Base-by-base conservation (phyloP, 2,797 vertebrate genomes). In the Gymnothorax reevesii region DNA sequence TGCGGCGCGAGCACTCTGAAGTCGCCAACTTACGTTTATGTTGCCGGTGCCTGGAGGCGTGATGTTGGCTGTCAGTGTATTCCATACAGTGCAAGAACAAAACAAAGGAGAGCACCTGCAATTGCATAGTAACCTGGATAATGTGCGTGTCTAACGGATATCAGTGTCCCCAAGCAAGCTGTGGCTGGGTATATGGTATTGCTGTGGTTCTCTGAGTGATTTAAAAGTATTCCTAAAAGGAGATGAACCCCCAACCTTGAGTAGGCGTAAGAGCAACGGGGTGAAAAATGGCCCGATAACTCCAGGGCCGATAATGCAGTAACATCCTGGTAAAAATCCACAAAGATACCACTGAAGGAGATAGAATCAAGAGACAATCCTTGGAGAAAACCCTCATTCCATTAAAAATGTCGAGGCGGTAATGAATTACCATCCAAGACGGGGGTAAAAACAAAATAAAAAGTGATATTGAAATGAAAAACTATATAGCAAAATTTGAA, bases 41-140 rank as follows among this genome's bases (percentile, higher is more conserved):
- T 92, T 95, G 97, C 96, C 97, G 97, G 95, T 98, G 97, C 94
- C 97, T 96, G 94, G 97, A 96, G 96, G 97, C 95, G 94, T 98
- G 96, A 94, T 97, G 96, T 95, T 98, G 98, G 97, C 97, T 97
- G 95, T 96, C 96, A 96, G 97, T 97, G 97, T 97, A 97, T 96
- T 99, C 98, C 98, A 99, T 97, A 96, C 97, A 98, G 97, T 98
- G 97, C 97, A 97, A 97, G 97, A 99, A 98, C 96, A 98, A 97
- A 96, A 98, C 96, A 95, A 98, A 98, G 96, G 97, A 96, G 94
- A 99, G 94, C 96, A 98, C 96, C 99, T 97, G 97, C 96, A 99
- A 98, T 98, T 98, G 98, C 98, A 99, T 99, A 99, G 98, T 99
- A 99, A 98, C 97, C 98, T 97, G 94, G 94, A 96, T 94, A 92